Evolutionary conservation across 1,140 invertebrate species (phyloP), one percentile per base, ranked within the genome.

Genomic region (Drosophila nasuta): DNA sequence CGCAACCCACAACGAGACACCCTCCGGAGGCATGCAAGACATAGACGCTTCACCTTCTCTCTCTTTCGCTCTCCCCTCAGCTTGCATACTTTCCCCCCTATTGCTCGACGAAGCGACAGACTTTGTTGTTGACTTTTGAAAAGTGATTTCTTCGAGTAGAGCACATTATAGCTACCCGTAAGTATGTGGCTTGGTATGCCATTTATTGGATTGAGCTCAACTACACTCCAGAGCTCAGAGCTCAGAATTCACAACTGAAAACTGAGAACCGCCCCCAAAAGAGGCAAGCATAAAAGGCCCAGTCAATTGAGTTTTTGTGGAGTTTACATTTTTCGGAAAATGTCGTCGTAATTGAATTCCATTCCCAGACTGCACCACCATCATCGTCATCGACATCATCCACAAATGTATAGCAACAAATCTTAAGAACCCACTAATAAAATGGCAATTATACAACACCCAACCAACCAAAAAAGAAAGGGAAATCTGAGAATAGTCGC

Each of bases 131-230:
- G 86, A 89, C 85, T 89, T 89, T 89, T 89, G 75, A 90, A 89
- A 89, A 89, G 85, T 90, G 86, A 89, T 89, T 89, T 87, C 77
- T 79, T 88, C 81, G 85, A 88, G 85, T 89, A 89, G 75, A 75
- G 62, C 79, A 88, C 78, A 88, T 88, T 88, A 88, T 88, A 87
- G 75, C 83, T 88, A 76, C 69, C 82, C 80, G 45, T 62, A 70
- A 60, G 74, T 80, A 79, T 79, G 65, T 45, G 63, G 51, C 11
- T 15, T 35, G 25, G 77, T 70, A 79, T 85, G 85, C 77, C 80
- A 86, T 89, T 88, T 88, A 88, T 88, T 88, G 85, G 77, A 88
- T 89, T 83, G 77, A 70, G 73, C 73, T 79, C 52, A 60, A 73
- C 68, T 64, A 69, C 56, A 30, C 17, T n/a, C 48, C 52, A 5